Percentiles rank a stretch among this genome's conserved stretches.
These are phyloP conservation scores for Aphidius gifuensis DNA, from an alignment of 1,140 invertebrate species.

Conservation along the genomic window DNA sequence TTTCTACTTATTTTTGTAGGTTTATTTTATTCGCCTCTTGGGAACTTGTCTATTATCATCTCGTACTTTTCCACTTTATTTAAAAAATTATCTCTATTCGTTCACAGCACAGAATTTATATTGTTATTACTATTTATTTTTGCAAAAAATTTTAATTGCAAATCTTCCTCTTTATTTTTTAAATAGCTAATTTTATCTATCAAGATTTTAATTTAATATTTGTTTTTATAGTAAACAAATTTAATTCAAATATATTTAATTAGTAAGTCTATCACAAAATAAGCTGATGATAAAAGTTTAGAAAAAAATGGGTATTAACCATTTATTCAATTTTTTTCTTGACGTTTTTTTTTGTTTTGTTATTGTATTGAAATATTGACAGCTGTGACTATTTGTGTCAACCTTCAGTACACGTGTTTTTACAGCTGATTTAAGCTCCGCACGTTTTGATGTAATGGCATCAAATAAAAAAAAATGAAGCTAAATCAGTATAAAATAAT, in stretches of 20 bases:
- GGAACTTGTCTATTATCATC: slow-evolving; percentile 16
- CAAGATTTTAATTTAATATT: no score
- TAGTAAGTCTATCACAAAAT: no score
- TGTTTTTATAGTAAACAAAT: no score
- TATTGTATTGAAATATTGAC: background rate
- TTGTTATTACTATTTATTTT: background rate
- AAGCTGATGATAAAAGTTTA: background rate
- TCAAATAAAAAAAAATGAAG: slow-evolving; percentile 18
- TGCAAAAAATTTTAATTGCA: no score
- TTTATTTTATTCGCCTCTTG: background rate
- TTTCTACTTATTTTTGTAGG: background rate
- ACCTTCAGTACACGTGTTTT: slow-evolving; percentile 7
- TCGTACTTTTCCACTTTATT: slow-evolving; percentile 2
- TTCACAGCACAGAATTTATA: slow-evolving; percentile 3
- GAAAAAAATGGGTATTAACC: background rate
- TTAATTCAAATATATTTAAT: no score
- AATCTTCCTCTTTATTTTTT: no score
- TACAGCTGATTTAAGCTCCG: background rate
- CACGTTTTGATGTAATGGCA: slow-evolving; percentile 19
- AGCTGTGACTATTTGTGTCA: slow-evolving; percentile 2
- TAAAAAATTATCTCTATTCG: background rate
- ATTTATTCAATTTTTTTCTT: background rate
- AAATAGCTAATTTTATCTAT: no score
- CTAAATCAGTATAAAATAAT: background rate
- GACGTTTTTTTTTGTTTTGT: background rate